phyloP scores from a whole-genome alignment of 2,888 invertebrate species.

The Pristionchus mayeri region DNA sequence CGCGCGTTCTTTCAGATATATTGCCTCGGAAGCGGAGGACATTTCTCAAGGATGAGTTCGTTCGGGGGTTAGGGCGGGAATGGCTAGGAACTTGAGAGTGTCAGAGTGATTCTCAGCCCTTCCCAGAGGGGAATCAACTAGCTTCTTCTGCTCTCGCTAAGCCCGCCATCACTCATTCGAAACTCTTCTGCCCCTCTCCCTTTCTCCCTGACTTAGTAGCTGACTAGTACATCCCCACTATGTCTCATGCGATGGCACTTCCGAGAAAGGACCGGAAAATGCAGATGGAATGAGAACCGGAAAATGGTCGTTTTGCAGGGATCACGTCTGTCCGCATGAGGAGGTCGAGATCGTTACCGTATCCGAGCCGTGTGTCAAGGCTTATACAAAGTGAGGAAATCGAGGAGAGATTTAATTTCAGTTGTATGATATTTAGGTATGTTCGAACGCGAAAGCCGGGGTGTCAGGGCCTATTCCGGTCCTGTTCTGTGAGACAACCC shows the following conservation, averaged over 20 bases:
- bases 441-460: slow-evolving; percentile 79
- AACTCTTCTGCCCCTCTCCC: neutral
- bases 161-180: slow-evolving; percentile 36
- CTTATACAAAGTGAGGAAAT: slow-evolving; percentile 77
- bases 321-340: slow-evolving; percentile 79
- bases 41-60: neutral
- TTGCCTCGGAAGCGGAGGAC: neutral
- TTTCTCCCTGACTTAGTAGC: neutral
- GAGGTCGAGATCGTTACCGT: slow-evolving; percentile 78
- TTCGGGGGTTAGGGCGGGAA: neutral
- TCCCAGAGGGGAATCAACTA: neutral
- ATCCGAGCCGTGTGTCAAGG: slow-evolving; percentile 78
- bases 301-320: slow-evolving; percentile 76
- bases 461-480: slow-evolving; percentile 77
- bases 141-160: neutral
- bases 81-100: too few species aligned
- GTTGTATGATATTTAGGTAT: slow-evolving; percentile 69
- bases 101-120: too few species aligned
- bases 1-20: neutral
- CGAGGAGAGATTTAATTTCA: neutral
- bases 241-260: neutral
- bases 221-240: slow-evolving; percentile 1
- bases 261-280: neutral
- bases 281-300: slow-evolving; percentile 38
- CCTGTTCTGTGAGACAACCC: slow-evolving; percentile 78